Evolutionary conservation across 2,888 invertebrate genomes (phyloP).

Genomic region (Pristionchus fissidentatus): DNA sequence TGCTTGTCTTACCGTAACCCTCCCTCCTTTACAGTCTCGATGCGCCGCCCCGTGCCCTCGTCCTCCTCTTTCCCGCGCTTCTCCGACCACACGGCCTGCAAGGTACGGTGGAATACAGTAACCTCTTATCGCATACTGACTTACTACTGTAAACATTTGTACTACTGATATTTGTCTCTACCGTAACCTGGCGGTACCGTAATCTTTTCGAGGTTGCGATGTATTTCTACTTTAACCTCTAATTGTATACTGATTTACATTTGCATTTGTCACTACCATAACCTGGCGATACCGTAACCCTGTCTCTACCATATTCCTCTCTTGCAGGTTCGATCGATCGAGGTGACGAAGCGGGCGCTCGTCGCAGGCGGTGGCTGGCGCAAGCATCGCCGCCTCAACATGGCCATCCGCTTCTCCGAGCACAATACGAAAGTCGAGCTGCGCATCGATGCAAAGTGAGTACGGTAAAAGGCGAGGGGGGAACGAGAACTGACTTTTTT

Average conservation of each 20-base stretch:
- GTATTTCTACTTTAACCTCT: too few relatives aligned
- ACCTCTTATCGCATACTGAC: background rate
- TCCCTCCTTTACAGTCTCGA: conserved; percentile 24
- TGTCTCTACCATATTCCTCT: too few relatives aligned
- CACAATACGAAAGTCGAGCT: conserved; percentile 51
- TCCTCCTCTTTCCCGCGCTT: conserved; percentile 32
- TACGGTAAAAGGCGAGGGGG: background rate
- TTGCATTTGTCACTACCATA: too few relatives aligned
- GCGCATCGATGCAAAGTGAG: conserved; percentile 60
- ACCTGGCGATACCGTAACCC: background rate
- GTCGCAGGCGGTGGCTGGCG: conserved; percentile 44
- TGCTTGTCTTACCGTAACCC: too few relatives aligned
- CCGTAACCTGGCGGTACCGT: background rate
- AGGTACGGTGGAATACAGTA: conserved; percentile 17
- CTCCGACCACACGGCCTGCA: conserved; percentile 29
- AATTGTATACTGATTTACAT: background rate
- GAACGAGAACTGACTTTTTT: too few relatives aligned
- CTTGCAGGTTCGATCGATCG: conserved; percentile 54
- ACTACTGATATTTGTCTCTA: background rate
- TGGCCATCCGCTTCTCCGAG: conserved; percentile 55
- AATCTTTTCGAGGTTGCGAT: background rate
- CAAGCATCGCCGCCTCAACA: conserved; percentile 52
- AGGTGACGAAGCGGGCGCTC: conserved; percentile 57
- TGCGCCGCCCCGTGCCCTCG: conserved; percentile 18
- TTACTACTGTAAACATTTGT: too few relatives aligned